phyloP scores from a whole-genome alignment of 2,113 vertebrate species.

The Thunnus thynnus region DNA sequence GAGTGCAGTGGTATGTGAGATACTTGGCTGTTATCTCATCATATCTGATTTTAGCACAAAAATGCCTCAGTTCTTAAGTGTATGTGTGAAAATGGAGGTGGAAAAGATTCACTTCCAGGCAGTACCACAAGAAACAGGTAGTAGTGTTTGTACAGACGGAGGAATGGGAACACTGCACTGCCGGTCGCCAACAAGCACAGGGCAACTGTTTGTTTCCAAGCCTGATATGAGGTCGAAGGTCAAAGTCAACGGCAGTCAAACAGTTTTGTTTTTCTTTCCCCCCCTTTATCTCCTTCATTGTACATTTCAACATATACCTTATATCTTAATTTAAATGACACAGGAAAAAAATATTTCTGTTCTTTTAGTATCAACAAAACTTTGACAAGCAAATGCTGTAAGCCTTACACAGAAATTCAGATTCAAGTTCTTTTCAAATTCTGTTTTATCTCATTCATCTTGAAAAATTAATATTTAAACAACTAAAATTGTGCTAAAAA shows the following conservation, averaged over 20 bases:
- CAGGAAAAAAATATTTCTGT: background rate
- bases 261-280: background rate
- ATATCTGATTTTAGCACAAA: background rate
- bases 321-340: background rate
- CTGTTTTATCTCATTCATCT: background rate
- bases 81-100: background rate
- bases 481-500: background rate
- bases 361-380: background rate
- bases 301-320: background rate
- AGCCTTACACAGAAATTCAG: background rate
- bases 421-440: background rate
- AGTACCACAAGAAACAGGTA: conserved; percentile 17
- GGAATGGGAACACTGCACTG: conserved; percentile 3
- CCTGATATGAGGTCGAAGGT: conserved; percentile 27
- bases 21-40: conserved; percentile 35
- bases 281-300: background rate
- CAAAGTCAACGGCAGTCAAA: conserved; percentile 21
- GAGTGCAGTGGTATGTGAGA: background rate
- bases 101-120: background rate
- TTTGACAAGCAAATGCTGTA: background rate
- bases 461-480: background rate
- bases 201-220: conserved; percentile 29
- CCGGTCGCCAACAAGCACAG: conserved; percentile 6
- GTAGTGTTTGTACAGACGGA: background rate
- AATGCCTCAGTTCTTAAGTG: background rate